Base-by-base conservation (phyloP, 2,113 vertebrate species). In the Cisticola juncidis region DNA sequence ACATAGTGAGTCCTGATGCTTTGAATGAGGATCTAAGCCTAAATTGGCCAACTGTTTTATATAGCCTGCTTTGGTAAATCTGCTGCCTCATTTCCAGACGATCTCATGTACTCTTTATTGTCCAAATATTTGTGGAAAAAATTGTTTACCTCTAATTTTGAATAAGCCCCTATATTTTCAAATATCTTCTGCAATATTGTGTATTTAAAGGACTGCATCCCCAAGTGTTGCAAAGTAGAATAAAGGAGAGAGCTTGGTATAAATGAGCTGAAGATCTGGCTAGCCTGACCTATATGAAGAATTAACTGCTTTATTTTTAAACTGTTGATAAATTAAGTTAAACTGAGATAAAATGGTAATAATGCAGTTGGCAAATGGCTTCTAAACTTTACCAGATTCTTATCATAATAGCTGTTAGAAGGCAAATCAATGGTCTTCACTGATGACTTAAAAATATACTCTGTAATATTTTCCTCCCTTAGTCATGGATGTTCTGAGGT, bases 281-380 rank as follows among this genome's bases (percentile, higher is more conserved):
- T 62, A 91, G 62, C 51, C 56, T 88, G 94, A 80, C 38, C 50
- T 61, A 11, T 25, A 33, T 15, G 60, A 87, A 93, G 73, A 91
- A 88, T 53, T 57, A 95, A 71, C n/a, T 66, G 42, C 11, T 91
- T 95, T 87, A 48, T 84, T 93, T 96, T 96, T 74, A 83, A 92
- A 93, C 74, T 64, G 22, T 36, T 77, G 44, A 26, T 47, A 89
- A 97, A 95, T 88, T 35, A 90, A 83, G 54, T 81, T 68, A 92
- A 96, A 92, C 72, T 81, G 50, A 40, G 9, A 88, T 44, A 24
- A 84, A 96, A 93, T 88, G 28, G 58, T 54, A 77, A 47, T 14
- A 90, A 47, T 42, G 38, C 25, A 85, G 45, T 23, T 93, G 85
- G 76, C 61, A 92, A 81, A 38, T 90, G 60, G 40, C 71, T 97